Evolutionary conservation across 23 tunicate genomes (phyloP).

Genomic region (Oikopleura dioica): DNA sequence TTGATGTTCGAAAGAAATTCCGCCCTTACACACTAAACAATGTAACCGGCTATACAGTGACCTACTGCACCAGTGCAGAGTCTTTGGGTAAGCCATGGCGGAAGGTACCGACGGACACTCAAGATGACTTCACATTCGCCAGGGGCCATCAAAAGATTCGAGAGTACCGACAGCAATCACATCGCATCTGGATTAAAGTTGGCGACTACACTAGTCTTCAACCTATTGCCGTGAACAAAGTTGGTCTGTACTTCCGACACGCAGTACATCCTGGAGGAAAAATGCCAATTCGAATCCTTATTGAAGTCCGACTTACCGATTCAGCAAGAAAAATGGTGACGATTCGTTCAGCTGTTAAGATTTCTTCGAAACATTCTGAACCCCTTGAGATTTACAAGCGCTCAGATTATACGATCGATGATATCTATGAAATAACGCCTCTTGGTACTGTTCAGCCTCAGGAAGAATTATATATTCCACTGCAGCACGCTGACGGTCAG

Average conservation of each 20-base stretch:
- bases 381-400: too few species aligned
- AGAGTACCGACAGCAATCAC: background rate
- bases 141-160: background rate
- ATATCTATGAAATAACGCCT: too few species aligned
- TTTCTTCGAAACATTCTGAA: background rate
- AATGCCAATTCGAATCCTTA: slow-evolving; percentile 43
- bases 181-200: slow-evolving; percentile 35
- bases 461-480: too few species aligned
- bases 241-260: slow-evolving; percentile 78
- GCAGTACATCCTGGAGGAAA: slow-evolving; percentile 18
- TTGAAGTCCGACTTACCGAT: slow-evolving; percentile 49
- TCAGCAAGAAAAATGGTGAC: slow-evolving; percentile 83
- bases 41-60: background rate
- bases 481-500: too few species aligned
- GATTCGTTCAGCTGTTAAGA: slow-evolving; percentile 49
- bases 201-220: slow-evolving; percentile 43
- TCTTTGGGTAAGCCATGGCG: too few species aligned
- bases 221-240: slow-evolving; percentile 82
- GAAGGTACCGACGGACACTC: too few species aligned
- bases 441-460: too few species aligned
- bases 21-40: slow-evolving; percentile 3
- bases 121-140: background rate
- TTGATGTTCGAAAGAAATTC: background rate
- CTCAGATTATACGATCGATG: too few species aligned
- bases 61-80: background rate